Base-by-base conservation (phyloP, 2,113 vertebrate genomes). In the Callopanchax toddi region DNA sequence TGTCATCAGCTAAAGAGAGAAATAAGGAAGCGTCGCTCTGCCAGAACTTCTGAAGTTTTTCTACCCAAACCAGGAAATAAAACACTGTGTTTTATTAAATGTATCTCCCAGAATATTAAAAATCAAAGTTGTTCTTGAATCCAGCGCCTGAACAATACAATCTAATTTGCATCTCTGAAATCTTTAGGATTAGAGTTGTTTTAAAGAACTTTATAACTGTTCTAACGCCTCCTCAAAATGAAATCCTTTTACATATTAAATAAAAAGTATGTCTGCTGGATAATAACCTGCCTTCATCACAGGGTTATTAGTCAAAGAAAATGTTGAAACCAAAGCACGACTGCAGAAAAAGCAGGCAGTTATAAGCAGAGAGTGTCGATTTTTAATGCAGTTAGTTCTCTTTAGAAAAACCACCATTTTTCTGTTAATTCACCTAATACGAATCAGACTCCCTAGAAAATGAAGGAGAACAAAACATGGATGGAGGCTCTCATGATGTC, bases 401-500 rank as follows among this genome's bases (percentile, higher is more conserved):
- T 59, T 60, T 52, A 20, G n/a, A 55, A 32, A 17, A 23, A 54
- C 20, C 18, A 43, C 13, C 5, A 21, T 44, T 40, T 58, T 25
- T 20, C 50, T 62, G 11, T 43, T 39, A 54, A 54, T 52, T 63
- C 52, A 60, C 7, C 17, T 18, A 45, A 61, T 51, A 25, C 11
- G 13, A 4, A 32, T 3, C 52, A 32, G 25, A 16, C 22, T 32
- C 17, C 26, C 29, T 16, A 25, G 21, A 3, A 25, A 36, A 45
- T 20, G 34, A 21, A 25, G 11, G 45, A 11, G 11, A 44, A 49
- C 50, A 52, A 48, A 8, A 54, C 10, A 60, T 21, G 26, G 58
- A 56, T 45, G 59, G 59, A 48, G 16, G 59, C 53, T 76, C 61
- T 56, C 60, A 74, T 82, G 71, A 84, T 80, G 78, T 82, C 85